Evolutionary conservation across 2,888 invertebrate genomes (phyloP).

Genomic region (Endotricha flammealis): DNA sequence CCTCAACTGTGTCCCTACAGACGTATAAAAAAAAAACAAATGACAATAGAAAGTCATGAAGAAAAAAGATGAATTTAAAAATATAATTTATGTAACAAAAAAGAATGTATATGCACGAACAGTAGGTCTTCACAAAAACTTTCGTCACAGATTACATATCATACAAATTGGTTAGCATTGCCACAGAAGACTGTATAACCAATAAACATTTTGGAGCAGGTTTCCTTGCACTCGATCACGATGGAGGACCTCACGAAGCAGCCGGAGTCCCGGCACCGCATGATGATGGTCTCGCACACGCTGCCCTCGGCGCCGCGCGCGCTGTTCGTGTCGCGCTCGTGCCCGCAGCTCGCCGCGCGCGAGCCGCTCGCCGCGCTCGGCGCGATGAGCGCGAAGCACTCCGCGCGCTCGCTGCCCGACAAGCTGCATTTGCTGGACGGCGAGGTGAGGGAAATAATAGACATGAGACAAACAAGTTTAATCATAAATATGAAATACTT

Average conservation of each 20-base stretch:
- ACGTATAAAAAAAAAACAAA: too few species aligned
- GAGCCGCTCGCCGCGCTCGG: conserved; percentile 23
- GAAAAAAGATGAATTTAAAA: too few species aligned
- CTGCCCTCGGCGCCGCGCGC: conserved; percentile 65
- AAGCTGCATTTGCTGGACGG: conserved; percentile 39
- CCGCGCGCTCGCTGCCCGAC: conserved; percentile 45
- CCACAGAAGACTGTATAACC: not conserved
- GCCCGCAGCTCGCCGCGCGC: conserved; percentile 82
- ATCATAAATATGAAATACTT: too few species aligned
- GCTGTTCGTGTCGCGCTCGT: conserved; percentile 86
- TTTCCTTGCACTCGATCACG: conserved; percentile 89
- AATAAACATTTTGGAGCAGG: conserved; percentile 45
- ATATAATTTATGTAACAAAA: too few species aligned
- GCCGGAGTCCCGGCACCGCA: conserved; percentile 87
- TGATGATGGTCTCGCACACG: conserved; percentile 87
- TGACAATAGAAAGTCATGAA: too few species aligned
- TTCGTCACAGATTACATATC: too few species aligned
- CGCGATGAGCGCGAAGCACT: conserved; percentile 17
- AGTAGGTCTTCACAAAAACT: too few species aligned
- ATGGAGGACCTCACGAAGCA: conserved; percentile 94
- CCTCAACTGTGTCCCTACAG: too few species aligned
- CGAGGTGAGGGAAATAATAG: too few species aligned
- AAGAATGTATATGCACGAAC: too few species aligned
- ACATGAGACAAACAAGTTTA: too few species aligned
- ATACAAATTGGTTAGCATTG: not conserved